Conservation (phyloP, 2,113 vertebrate species). For the Mastomys natalensis region DNA sequence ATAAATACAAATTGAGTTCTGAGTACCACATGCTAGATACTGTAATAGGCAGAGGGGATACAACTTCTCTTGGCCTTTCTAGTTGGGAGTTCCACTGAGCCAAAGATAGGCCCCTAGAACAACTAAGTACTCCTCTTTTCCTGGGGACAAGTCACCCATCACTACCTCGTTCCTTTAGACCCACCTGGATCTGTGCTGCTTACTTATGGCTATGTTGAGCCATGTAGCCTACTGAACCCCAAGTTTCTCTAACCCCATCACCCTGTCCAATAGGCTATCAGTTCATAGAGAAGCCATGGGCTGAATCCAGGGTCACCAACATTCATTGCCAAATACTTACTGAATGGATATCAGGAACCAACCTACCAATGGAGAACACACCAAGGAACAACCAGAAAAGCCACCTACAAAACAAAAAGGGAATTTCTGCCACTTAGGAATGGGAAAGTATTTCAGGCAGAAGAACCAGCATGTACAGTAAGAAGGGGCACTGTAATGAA, state of each 20-base stretch:
- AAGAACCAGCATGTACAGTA: not conserved
- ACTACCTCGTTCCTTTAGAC: not conserved
- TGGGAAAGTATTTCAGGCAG: not conserved
- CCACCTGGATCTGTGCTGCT: not conserved
- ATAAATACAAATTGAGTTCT: not conserved
- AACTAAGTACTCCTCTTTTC: not conserved
- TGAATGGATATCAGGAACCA: conserved; percentile 1
- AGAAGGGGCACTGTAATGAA: not conserved
- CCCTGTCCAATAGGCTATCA: not conserved
- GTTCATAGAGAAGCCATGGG: not conserved
- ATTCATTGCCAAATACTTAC: conserved; percentile 40
- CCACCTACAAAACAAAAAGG: not conserved
- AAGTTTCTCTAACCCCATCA: not conserved
- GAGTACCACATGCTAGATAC: not conserved
- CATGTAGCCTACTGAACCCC: not conserved
- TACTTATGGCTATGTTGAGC: not conserved
- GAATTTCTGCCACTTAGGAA: not conserved
- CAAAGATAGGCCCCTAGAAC: not conserved
- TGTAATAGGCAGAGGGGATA: not conserved
- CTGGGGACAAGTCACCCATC: not conserved
- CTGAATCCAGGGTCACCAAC: not conserved
- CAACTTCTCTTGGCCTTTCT: not conserved
- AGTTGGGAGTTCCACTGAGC: not conserved
- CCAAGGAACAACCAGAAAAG: conserved; percentile 31
- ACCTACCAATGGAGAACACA: not conserved